Evolutionary conservation across 2,113 vertebrate species (phyloP), one percentile per base, ranked within the genome.

Genomic region (Pedionomus torquatus): DNA sequence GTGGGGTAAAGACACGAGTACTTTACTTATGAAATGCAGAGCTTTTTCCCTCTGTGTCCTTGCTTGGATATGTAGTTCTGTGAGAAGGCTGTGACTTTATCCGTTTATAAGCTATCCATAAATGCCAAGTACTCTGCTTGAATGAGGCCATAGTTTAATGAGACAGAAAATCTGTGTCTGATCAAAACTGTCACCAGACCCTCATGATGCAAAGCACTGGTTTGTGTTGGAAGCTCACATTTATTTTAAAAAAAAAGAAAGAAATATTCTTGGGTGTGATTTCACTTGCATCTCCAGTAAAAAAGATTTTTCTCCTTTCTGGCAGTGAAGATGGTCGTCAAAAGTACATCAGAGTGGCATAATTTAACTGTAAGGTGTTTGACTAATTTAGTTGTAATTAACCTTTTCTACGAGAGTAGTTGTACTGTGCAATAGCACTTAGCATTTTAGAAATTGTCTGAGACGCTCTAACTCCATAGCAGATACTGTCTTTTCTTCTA

Each of bases 381-480:
- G n/a, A n/a, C n/a, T n/a, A n/a, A 65, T 57, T 61, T 55, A 80
- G 71, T 17, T 46, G 46, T 46, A 46, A 46, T 46, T 65, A 5
- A 21, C 25, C 57, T 91, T 78, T 78, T 25, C 55, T 68, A 21
- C 18, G 58, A 15, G 28, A 82, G 19, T 58, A 70, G 31, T 23
- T 15, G 13, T 70, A 17, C n/a, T 41, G 26, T 75, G 21, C 20
- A 65, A 46, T 19, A 80, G 16, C 33, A 83, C 35, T 33, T 49
- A n/a, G 11, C 51, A 37, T 63, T 89, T 78, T 63, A 87, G 69
- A 75, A 81, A 51, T 43, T 11, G 14, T 41, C 37, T 58, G 58
- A 79, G 51, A 12, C 0, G 1, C 8, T 91, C 41, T 46, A 78
- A 0, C 49, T 74, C 18, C 30, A 21, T 0, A 8, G 49, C 26